A percentile compares a stretch with the other conserved stretches of the same genome.
These are phyloP conservation scores for Drosophila subquinaria DNA, from an alignment of 2,888 invertebrate genomes.

Conservation along the genomic window DNA sequence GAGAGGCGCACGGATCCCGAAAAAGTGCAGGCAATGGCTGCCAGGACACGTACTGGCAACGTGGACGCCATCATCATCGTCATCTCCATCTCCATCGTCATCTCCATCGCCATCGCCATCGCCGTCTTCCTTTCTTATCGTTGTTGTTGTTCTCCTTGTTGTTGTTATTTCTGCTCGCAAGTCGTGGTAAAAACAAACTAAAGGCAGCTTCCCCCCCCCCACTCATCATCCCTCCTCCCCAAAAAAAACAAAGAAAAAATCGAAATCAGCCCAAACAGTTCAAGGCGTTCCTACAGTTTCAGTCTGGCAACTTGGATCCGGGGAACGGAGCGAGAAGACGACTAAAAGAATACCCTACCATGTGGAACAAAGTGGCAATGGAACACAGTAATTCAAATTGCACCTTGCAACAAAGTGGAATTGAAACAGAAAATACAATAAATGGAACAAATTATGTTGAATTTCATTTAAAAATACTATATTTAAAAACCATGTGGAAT, in stretches of 20 bases:
- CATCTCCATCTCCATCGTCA: conserved; percentile 55
- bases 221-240: not conserved
- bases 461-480: no score
- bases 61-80: conserved; percentile 53
- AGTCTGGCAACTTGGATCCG: conserved; percentile 5
- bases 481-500: not conserved
- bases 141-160: conserved; percentile 17
- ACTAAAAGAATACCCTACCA: conserved; percentile 2
- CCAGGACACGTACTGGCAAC: conserved; percentile 78
- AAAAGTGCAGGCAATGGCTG: conserved; percentile 72
- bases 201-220: conserved; percentile 32
- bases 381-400: not conserved
- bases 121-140: conserved; percentile 8
- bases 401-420: not conserved
- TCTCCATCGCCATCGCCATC: conserved; percentile 50
- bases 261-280: conserved; percentile 64
- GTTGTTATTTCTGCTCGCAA: conserved; percentile 50
- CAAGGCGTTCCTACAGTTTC: conserved; percentile 41
- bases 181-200: conserved; percentile 79
- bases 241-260: no score
- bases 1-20: conserved; percentile 29
- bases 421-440: not conserved
- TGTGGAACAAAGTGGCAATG: not conserved
- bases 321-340: not conserved
- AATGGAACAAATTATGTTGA: no score